Base-by-base conservation (phyloP, 2,888 invertebrate genomes). In the Carcina quercana region DNA sequence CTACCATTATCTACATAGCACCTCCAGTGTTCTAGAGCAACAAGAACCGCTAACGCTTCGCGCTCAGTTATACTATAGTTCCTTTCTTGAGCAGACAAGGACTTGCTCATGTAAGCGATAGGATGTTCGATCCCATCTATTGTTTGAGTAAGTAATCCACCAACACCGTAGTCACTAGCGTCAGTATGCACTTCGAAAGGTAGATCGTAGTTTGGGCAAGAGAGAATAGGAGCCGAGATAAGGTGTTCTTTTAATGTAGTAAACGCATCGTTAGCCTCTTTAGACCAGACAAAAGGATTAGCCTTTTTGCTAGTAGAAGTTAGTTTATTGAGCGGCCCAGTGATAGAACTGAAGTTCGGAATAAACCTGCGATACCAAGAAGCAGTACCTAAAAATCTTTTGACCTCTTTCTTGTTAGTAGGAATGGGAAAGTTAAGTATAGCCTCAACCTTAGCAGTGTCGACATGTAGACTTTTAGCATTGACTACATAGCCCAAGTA, bases 401-500 rank as follows among this genome's bases (percentile, higher is more conserved):
- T 37, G 5, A 47, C 12, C n/a, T 44, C 41, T 8, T 32, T 44
- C 2, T 35, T 25, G 13, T 25, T 43, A 12, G 12, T 35, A 5
- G 48, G 45, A 22, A 30, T 40, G n/a, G 44, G 38, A 13, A 28
- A 44, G 15, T 44, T 40, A 5, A 44, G 12, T 6, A 45, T 44
- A 2, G 40, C 38, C 4, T 11, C 12, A 8, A 45, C 35, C 28
- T 45, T 45, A n/a, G 38, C 42, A 0, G 38, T 35, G 20, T 43
- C 37, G 1, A 37, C 40, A 5, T 35, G 13, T 7, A 43, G 7
- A 1, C 43, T 40, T 7, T 43, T 28, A 10, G 22, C 28, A 13
- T 37, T 35, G 2, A 43, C 24, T 5, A 40, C 30, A 50, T 47
- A 49, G 1, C 48, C 50, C 0, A 47, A 22, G 24, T 47, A 47